phyloP scores from a whole-genome alignment of 2,888 invertebrate species.

The Adela reaumurella region DNA sequence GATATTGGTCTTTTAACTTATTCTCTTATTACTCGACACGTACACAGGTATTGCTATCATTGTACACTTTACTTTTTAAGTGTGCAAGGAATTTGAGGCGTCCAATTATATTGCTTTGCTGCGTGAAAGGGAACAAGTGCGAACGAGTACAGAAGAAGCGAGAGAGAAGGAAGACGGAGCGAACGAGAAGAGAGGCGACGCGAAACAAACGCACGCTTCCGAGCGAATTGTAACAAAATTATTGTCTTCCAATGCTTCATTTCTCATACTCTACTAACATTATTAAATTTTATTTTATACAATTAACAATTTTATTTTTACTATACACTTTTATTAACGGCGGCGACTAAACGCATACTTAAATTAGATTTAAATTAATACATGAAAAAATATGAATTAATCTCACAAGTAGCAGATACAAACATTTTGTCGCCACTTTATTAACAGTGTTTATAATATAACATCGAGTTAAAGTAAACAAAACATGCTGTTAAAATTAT shows the following conservation, averaged over 20 bases:
- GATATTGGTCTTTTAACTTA: neutral
- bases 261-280: constrained; percentile 34
- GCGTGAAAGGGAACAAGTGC: no score
- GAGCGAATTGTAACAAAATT: constrained; percentile 36
- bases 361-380: neutral
- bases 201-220: neutral
- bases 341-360: neutral
- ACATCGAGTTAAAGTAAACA: neutral
- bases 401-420: neutral
- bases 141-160: neutral
- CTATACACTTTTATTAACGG: neutral
- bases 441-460: neutral
- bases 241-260: constrained; percentile 54
- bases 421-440: neutral
- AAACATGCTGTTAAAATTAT: neutral
- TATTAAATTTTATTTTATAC: constrained; percentile 18
- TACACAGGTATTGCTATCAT: constrained; percentile 30
- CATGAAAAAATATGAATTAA: neutral
- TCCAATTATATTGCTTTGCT: no score
- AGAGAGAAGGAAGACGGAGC: neutral
- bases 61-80: constrained; percentile 8
- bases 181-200: neutral
- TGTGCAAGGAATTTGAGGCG: no score
- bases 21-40: neutral
- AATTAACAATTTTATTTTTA: neutral